Evolutionary conservation across 2,113 vertebrate species (phyloP).

Genomic region (Tenrec ecaudatus): DNA sequence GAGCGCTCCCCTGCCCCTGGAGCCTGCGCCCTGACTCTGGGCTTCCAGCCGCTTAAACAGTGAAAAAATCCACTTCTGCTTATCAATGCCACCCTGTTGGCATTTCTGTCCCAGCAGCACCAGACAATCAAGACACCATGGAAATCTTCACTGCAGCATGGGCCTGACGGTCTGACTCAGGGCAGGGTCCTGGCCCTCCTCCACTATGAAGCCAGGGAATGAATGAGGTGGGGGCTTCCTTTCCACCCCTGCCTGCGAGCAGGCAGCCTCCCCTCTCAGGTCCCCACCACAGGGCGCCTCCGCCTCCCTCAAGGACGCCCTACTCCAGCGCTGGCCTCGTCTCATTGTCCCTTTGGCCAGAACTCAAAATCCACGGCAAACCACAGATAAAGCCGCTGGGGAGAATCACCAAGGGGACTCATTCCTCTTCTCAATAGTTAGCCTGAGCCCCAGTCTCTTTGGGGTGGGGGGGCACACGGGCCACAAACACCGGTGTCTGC

Average conservation of each 20-base stretch:
- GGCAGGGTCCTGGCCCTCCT: background rate
- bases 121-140: background rate
- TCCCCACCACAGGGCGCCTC: no score
- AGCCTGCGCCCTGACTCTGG: background rate
- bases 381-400: slow-evolving; percentile 35
- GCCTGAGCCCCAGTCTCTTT: background rate
- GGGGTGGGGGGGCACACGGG: background rate
- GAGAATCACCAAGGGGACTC: background rate
- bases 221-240: rapidly evolving
- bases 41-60: background rate
- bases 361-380: slow-evolving; percentile 12
- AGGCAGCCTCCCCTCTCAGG: background rate
- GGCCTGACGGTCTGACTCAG: background rate
- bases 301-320: background rate
- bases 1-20: background rate
- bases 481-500: background rate
- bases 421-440: background rate
- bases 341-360: background rate
- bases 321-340: background rate
- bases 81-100: background rate
- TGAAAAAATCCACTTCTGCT: background rate
- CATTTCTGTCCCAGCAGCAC: no score
- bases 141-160: no score
- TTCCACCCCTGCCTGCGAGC: no score
- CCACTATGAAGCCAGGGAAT: rapidly evolving